These are phyloP conservation scores for Drosophila obscura DNA, from an alignment of 1,140 invertebrate genomes.

Conservation along the genomic window DNA sequence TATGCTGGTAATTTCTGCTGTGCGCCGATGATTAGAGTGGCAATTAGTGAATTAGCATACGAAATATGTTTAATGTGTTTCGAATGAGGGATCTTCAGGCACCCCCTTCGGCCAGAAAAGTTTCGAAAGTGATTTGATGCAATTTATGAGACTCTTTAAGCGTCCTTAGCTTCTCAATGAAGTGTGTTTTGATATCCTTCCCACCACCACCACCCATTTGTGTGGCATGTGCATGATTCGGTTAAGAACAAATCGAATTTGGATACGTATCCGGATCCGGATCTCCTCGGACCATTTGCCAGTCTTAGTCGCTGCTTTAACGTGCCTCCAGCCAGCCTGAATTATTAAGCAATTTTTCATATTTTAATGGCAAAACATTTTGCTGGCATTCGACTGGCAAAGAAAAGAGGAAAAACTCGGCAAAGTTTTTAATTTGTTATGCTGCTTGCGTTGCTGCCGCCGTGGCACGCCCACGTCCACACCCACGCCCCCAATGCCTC, in stretches of 20 bases:
- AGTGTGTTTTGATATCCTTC: background rate
- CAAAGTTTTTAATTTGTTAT: constrained; percentile 80
- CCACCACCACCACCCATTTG: background rate
- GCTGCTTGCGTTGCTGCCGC: constrained; percentile 43
- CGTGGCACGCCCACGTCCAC: background rate
- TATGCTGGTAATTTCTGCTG: constrained; percentile 73
- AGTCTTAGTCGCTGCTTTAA: constrained; percentile 23
- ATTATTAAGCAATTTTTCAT: constrained; percentile 81
- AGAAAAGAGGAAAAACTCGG: constrained; percentile 30
- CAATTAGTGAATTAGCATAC: constrained; percentile 73
- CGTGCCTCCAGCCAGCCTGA: constrained; percentile 47
- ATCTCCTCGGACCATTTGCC: no score
- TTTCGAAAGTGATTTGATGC: background rate
- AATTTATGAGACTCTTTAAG: background rate
- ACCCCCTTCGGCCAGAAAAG: background rate
- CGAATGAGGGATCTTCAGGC: constrained; percentile 14
- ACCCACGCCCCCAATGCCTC: background rate
- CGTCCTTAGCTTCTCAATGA: background rate
- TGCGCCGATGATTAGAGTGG: constrained; percentile 62
- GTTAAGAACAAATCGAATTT: constrained; percentile 26
- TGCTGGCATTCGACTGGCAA: constrained; percentile 38
- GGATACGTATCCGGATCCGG: no score
- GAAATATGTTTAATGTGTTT: constrained; percentile 52
- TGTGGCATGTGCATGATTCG: constrained; percentile 12
- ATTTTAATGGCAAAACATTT: constrained; percentile 80